Percentiles rank a stretch among this genome's conserved stretches.
Conservation (phyloP, 23 tunicate genomes). For the Corella eumyota region DNA sequence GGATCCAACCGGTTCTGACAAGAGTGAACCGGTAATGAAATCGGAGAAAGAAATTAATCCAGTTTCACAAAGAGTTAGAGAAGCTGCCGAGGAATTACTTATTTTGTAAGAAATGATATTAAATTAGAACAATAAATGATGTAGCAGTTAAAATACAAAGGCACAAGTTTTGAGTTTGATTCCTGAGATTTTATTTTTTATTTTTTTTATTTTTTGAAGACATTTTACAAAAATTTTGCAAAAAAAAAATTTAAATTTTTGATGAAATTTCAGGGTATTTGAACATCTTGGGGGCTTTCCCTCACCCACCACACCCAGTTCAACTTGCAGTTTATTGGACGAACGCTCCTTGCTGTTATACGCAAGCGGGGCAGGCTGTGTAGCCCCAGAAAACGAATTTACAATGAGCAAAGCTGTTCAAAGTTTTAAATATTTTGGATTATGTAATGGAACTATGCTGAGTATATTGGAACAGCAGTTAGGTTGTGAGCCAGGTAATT, state of each 20-base stretch:
- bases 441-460: conserved; percentile 43
- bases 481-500: conserved; percentile 61
- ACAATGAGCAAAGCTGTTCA: conserved; percentile 47
- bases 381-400: background rate
- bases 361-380: conserved; percentile 27
- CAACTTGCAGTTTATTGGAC: conserved; percentile 71
- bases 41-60: conserved; percentile 74
- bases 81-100: conserved; percentile 87
- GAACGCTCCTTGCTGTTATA: conserved; percentile 52
- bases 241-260: background rate
- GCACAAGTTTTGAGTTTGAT: no score
- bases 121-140: background rate
- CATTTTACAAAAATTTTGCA: no score
- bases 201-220: no score
- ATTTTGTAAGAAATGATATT: conserved; percentile 31
- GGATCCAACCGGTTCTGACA: conserved; percentile 24
- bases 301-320: conserved; percentile 62
- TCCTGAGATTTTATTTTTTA: no score
- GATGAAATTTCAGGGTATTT: conserved; percentile 40
- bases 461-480: conserved; percentile 68
- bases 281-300: conserved; percentile 86
- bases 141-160: no score
- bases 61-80: conserved; percentile 76
- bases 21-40: conserved; percentile 56
- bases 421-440: conserved; percentile 60